A percentile compares a stretch with the other conserved stretches of the same genome.
Evolutionary conservation across 2,797 vertebrate species (phyloP).

Genomic region (Chelon labrosus): DNA sequence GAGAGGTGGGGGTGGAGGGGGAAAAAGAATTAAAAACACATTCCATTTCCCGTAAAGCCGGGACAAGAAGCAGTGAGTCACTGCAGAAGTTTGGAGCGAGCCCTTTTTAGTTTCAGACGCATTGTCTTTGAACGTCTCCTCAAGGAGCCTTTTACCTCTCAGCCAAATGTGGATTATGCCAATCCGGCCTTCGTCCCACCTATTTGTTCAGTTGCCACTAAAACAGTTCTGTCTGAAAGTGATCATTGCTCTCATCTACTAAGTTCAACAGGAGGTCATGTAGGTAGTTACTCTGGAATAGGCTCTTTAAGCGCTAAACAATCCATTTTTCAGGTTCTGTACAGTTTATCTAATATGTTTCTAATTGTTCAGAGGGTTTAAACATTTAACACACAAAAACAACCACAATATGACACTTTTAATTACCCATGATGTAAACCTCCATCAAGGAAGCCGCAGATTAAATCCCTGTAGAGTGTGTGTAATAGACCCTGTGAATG

Average conservation of each 20-base stretch:
- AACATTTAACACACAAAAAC: constrained; percentile 20
- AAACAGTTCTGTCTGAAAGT: constrained; percentile 44
- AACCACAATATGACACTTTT: constrained; percentile 39
- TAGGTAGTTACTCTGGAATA: constrained; percentile 1
- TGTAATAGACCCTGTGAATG: constrained; percentile 29
- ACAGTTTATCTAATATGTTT: neutral
- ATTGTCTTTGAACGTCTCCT: constrained; percentile 57
- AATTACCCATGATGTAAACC: constrained; percentile 27
- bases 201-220: constrained; percentile 41
- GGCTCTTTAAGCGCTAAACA: neutral
- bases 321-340: neutral
- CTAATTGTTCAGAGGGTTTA: neutral
- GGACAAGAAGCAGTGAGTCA: constrained; percentile 81
- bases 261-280: constrained; percentile 40
- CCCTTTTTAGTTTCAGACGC: constrained; percentile 70
- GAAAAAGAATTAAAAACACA: constrained; percentile 82
- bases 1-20: constrained; percentile 21
- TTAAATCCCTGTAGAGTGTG: constrained; percentile 35
- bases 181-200: constrained; percentile 10
- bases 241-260: constrained; percentile 5
- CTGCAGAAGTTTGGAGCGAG: constrained; percentile 70
- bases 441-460: constrained; percentile 41
- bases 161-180: constrained; percentile 20
- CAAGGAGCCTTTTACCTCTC: constrained; percentile 48
- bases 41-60: constrained; percentile 85